Evolutionary conservation across 2,888 invertebrate species (phyloP), one percentile per base, ranked within the genome.

Genomic region (Lepidochitona cinerea): DNA sequence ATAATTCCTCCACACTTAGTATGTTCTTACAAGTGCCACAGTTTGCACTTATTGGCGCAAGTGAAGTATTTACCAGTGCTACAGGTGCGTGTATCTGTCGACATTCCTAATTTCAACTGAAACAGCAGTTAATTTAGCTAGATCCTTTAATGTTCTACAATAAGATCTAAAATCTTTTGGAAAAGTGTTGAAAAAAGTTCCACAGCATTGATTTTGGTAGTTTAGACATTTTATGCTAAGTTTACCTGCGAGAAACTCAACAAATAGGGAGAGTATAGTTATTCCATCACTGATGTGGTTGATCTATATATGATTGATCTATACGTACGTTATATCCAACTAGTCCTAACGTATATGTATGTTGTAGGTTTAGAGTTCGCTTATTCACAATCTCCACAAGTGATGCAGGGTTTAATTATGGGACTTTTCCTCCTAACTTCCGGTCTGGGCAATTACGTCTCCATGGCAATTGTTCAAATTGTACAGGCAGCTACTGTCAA

Each of bases 381-480:
- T 12, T 89, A 85, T 74, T 84, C 87, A 0, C 86, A 88, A 71
- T 84, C 88, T 0, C 89, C 89, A 0, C 76, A 76, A 3, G 80
- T 79, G 52, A 83, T 88, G 85, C 85, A 87, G 70, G 87, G 88
- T n/a, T 66, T 88, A 33, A 77, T 87, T 9, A 87, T 87, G 81
- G 89, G 89, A 3, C 72, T 89, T 29, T 87, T 87, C 75, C 72
- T 86, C 52, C 80, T 85, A 77, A 83, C 83, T n/a, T 83, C 82
- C 7, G 88, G 89, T 6, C 69, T 88, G 0, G 88, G 89, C 0
- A 85, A 79, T 71, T 87, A 85, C 72, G 68, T 88, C 6, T 85
- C 87, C 1, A 80, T 84, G 18, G 79, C 81, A 5, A 79, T 88
- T 35, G 71, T 86, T 12, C 75, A 79, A 35, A 85, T 87, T 64